phyloP scores from a whole-genome alignment of 2,797 vertebrate genomes.

The Podargus strigoides region DNA sequence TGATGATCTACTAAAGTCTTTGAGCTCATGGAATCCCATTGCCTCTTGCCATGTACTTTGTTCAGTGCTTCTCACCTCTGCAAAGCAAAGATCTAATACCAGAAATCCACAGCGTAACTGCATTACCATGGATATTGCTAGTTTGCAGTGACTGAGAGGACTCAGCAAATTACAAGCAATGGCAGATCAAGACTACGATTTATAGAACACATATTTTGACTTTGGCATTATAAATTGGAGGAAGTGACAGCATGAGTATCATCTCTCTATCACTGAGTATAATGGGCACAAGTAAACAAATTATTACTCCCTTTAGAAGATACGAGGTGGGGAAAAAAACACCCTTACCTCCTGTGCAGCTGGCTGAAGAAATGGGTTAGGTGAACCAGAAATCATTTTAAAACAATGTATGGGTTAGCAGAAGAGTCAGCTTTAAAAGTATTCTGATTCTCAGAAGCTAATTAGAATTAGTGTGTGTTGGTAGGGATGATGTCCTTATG shows the following conservation, averaged over 20 bases:
- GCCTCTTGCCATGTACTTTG: neutral
- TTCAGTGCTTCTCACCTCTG: neutral
- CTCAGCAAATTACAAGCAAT: neutral
- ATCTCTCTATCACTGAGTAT: neutral
- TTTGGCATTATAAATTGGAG: neutral
- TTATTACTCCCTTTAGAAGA: neutral
- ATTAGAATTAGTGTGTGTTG: neutral
- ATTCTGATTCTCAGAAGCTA: neutral
- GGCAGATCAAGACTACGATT: neutral
- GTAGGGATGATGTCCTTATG: neutral
- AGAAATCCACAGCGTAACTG: neutral
- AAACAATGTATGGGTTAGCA: neutral
- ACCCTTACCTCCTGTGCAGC: no score
- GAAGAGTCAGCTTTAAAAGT: neutral
- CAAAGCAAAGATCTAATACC: neutral
- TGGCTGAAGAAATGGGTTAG: neutral
- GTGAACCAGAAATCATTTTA: neutral
- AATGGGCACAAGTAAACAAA: neutral
- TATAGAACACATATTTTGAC: neutral
- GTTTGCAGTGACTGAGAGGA: neutral
- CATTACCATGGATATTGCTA: neutral
- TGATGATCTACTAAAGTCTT: neutral
- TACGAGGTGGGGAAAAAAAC: neutral
- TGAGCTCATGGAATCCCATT: neutral
- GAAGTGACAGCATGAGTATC: neutral